Evolutionary conservation across 2,797 vertebrate genomes (phyloP), one percentile per base, ranked within the genome.

Genomic region (Ptychobarbus kaznakovi): DNA sequence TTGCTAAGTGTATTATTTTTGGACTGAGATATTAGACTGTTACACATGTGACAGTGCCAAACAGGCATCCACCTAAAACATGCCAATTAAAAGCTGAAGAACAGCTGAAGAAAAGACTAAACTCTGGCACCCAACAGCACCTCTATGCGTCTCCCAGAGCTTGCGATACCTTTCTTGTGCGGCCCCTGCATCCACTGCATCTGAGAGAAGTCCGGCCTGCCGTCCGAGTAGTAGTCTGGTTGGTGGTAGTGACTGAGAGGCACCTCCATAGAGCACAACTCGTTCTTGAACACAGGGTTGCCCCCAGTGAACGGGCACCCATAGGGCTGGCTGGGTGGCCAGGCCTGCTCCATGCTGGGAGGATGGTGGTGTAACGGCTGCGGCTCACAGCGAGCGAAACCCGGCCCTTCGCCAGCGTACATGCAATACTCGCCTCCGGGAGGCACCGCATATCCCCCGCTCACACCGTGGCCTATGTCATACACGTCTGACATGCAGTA

Each of bases 261-360:
- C 91, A 97, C 94, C 90, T 99, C 97, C 96, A 96, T 95, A 93
- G 94, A 93, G 94, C 96, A 97, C 90, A 95, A 96, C 92, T 98
- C 97, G 89, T 90, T 97, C 95, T 96, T 98, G 92, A 96, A 97
- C 89, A 94, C 93, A 0, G 91, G 84, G 15, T 91, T 72, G 91
- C 92, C 95, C 85, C 95, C 95, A 84, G 95, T 92, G 90, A 97
- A 97, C 77, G 95, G 94, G 93, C 96, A 98, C 81, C 95, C 94
- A 92, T 96, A 97, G 91, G 95, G 95, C 94, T 97, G 97, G 92
- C 94, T 92, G 87, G 96, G 92, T 46, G 94, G 93, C 97, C 97
- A 98, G 89, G 96, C 91, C 94, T 97, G 97, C 95, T 98, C 97
- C 96, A 96, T 94, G 94, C 95, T 98, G 90, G 97, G 96, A 80